phyloP scores from a whole-genome alignment of 2,797 vertebrate genomes.

The Kryptopterus vitreolus region DNA sequence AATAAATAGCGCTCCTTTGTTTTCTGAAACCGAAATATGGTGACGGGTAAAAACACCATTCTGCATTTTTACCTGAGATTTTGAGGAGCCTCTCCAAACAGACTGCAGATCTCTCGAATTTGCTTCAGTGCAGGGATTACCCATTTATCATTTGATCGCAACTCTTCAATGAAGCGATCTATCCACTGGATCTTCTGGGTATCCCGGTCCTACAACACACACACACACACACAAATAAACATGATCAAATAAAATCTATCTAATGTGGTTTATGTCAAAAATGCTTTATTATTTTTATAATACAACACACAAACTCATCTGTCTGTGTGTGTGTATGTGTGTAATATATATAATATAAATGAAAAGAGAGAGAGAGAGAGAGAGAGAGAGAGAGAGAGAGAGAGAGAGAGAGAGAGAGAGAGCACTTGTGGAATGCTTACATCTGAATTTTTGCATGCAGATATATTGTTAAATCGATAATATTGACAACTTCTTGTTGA shows the following conservation, averaged over 20 bases:
- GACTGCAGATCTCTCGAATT: constrained; percentile 99
- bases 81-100: constrained; percentile 98
- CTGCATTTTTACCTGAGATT: constrained; percentile 87
- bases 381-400: too few species aligned
- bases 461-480: not conserved
- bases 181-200: constrained; percentile 99
- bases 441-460: not conserved
- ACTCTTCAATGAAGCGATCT: constrained; percentile 98
- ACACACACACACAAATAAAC: constrained; percentile 64
- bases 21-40: not conserved
- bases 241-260: not conserved
- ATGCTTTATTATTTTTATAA: not conserved
- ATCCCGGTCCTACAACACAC: constrained; percentile 91
- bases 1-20: not conserved
- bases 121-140: constrained; percentile 99
- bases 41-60: not conserved
- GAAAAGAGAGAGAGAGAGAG: too few species aligned
- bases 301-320: too few species aligned
- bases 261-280: not conserved
- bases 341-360: too few species aligned
- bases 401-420: too few species aligned
- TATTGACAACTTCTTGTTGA: not conserved
- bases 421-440: not conserved
- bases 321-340: too few species aligned
- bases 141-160: constrained; percentile 99